These are phyloP conservation scores for Empis livida DNA, from an alignment of 2,888 invertebrate species.

Conservation along the genomic window DNA sequence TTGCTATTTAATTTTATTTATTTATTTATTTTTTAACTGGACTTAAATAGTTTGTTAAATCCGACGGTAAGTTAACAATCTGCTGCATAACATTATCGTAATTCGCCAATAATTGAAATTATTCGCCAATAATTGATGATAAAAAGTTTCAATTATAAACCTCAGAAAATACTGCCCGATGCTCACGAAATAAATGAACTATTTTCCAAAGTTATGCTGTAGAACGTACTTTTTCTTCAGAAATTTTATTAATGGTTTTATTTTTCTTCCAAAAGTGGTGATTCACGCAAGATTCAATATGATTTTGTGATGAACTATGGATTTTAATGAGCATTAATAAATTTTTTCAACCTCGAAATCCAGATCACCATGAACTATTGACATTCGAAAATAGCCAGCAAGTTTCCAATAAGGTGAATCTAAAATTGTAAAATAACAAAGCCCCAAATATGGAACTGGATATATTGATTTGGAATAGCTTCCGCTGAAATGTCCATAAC, in stretches of 20 bases:
- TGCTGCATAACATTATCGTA: conserved; percentile 17
- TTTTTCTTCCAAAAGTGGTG: neutral
- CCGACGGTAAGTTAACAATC: conserved; percentile 16
- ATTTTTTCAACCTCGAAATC: neutral
- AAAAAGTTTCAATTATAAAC: conserved; percentile 15
- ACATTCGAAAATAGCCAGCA: neutral
- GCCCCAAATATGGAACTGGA: neutral
- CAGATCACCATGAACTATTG: neutral
- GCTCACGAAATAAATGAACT: neutral
- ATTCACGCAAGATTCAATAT: neutral
- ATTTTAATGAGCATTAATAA: neutral
- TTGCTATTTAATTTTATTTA: too few relatives aligned
- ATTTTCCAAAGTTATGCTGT: neutral
- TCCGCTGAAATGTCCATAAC: neutral
- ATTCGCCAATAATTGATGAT: too few relatives aligned
- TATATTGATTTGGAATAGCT: neutral
- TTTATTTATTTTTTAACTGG: too few relatives aligned
- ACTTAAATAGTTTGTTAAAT: conserved; percentile 17
- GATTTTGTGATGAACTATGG: neutral
- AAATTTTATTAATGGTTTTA: neutral
- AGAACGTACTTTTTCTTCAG: neutral
- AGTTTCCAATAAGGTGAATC: neutral
- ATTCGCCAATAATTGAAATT: conserved; percentile 16
- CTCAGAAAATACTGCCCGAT: conserved; percentile 11
- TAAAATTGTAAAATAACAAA: neutral